Conservation (phyloP, 1,140 invertebrate species). For the Neodiprion virginianus region DNA sequence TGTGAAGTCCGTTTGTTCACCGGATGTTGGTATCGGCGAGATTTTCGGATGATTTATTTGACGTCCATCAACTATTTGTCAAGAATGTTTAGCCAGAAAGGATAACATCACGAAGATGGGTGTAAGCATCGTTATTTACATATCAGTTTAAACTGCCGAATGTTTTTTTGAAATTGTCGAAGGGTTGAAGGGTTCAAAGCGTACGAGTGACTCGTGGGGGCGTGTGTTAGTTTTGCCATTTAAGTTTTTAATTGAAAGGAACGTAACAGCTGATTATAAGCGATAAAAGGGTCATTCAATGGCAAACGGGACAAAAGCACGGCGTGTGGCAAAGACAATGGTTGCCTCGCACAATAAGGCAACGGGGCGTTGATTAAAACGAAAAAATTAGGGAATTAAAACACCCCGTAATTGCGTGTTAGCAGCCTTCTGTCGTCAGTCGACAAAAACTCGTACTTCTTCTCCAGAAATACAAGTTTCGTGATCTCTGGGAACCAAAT, state of each 20-base stretch:
- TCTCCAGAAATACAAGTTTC: too few relatives aligned
- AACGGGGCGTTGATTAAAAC: constrained; percentile 17
- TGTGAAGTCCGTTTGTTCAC: too few relatives aligned
- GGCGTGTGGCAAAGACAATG: constrained; percentile 19
- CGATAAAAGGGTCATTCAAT: constrained; percentile 17
- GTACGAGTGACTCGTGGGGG: neutral
- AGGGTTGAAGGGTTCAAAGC: neutral
- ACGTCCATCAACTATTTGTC: too few relatives aligned
- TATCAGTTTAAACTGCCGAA: neutral
- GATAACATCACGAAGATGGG: too few relatives aligned
- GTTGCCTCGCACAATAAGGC: neutral
- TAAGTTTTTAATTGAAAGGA: constrained; percentile 4
- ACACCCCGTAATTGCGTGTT: constrained; percentile 14
- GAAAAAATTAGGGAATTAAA: constrained; percentile 19
- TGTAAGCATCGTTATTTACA: neutral
- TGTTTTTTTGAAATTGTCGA: neutral
- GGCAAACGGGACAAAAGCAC: neutral
- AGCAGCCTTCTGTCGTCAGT: constrained; percentile 16
- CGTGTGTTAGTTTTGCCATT: neutral
- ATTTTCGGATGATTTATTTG: too few relatives aligned
- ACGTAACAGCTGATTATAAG: constrained; percentile 19
- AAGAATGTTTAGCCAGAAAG: too few relatives aligned
- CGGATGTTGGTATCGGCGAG: too few relatives aligned
- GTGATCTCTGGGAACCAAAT: too few relatives aligned
- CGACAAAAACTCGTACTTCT: neutral